These are phyloP conservation scores for Formicarius rufipectus DNA, from an alignment of 2,113 vertebrate genomes.

Conservation along the genomic window DNA sequence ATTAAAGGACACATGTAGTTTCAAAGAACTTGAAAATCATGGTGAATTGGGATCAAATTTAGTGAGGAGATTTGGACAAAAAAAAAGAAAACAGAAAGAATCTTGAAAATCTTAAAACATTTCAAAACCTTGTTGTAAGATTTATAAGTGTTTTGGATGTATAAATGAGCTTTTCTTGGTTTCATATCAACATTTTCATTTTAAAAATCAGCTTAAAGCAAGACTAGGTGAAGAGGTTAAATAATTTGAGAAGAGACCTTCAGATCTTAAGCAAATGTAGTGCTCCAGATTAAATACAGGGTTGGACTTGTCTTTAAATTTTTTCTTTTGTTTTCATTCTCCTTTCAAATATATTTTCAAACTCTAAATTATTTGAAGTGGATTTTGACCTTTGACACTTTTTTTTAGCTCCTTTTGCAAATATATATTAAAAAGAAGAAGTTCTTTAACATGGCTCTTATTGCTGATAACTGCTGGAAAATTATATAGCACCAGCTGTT, in stretches of 20 bases:
- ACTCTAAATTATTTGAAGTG: slow-evolving; percentile 8
- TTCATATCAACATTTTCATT: neutral
- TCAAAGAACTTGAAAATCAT: neutral
- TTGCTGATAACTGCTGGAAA: neutral
- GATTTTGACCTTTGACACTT: neutral
- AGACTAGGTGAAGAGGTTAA: slow-evolving; percentile 43
- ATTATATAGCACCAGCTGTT: neutral
- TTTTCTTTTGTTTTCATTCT: slow-evolving; percentile 20
- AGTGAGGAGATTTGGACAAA: neutral
- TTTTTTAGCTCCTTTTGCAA: neutral
- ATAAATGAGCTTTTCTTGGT: neutral
- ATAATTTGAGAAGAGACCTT: neutral
- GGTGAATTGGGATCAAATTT: neutral
- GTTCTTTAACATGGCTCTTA: neutral
- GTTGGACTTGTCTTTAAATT: slow-evolving; percentile 6
- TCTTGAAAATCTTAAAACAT: neutral
- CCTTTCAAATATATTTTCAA: slow-evolving; percentile 21
- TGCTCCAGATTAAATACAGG: neutral
- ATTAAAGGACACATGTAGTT: neutral
- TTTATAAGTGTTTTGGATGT: neutral
- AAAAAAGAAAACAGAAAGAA: neutral
- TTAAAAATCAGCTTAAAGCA: neutral
- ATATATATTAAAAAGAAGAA: neutral
- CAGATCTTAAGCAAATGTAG: slow-evolving; percentile 30
- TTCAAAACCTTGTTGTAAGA: neutral